Evolutionary conservation across 1,140 invertebrate genomes (phyloP), one percentile per base, ranked within the genome.

Genomic region (Stegodyphus mimosarum): DNA sequence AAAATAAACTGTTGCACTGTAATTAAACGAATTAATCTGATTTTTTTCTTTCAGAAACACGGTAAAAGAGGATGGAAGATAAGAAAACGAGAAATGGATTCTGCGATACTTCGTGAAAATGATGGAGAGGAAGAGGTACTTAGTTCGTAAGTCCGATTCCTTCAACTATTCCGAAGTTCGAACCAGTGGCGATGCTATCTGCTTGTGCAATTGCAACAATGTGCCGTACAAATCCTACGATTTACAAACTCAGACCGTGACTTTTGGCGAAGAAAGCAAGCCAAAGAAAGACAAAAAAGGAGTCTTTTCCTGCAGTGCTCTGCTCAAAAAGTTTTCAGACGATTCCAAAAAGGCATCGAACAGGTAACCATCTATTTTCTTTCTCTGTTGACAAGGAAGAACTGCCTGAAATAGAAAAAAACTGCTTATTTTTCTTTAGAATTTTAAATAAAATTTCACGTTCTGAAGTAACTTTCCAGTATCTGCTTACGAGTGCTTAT

Each of bases 241-340:
- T 11, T 60, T 83, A 13, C 80, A 83, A 67, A 83, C 80, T 7
- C 80, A 83, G 18, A 83, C 80, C 7, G 71, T 83, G 71, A 83
- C 70, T 17, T 83, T 83, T 53, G 75, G 49, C 9, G 75, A 64
- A 5, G 80, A 72, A 53, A 49, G 48, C 17, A 70, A 72, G 7
- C 13, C 78, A 11, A 50, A 49, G 6, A 79, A 69, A 15, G 15
- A 83, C n/a, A 51, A 72, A 13, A 71, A 72, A 11, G 55, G 52
- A 18, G 3, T 60, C 55, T 72, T 72, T 33, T 72, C 70, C 6
- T 18, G 18, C 33, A 50, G 69, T 18, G 51, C 78, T 5, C 11
- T 71, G 6, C 13, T 81, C 7, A 33, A 33, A 33, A 81, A 71
- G 55, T 60, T 11, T 60, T 15, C 9, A 60, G 55, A 60, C 9